Evolutionary conservation across 1,140 invertebrate species (phyloP).

Genomic region (silkworm (Bombyx mori)): DNA sequence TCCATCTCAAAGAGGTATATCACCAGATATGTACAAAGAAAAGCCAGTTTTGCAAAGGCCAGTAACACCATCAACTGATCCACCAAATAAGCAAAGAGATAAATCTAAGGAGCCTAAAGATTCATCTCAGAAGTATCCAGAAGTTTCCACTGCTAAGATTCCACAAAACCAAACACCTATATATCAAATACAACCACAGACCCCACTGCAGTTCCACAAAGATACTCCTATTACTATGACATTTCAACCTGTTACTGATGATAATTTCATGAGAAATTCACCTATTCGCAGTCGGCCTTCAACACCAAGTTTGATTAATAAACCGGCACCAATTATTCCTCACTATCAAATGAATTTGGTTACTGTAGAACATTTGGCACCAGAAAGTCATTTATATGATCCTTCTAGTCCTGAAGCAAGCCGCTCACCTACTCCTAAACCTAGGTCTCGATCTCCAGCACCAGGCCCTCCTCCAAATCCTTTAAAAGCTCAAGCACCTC

Average conservation of each 20-base stretch:
- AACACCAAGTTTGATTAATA: constrained; percentile 76
- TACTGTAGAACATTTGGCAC: constrained; percentile 71
- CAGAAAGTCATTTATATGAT: constrained; percentile 72
- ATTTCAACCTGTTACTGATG: constrained; percentile 75
- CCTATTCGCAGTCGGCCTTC: constrained; percentile 66
- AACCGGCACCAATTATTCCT: constrained; percentile 76
- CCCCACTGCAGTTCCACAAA: constrained; percentile 38
- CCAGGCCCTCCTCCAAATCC: constrained; percentile 75
- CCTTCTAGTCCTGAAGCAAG: constrained; percentile 71
- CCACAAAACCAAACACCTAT: constrained; percentile 25
- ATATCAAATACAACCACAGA: constrained; percentile 19
- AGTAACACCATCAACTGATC: constrained; percentile 40
- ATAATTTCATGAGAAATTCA: constrained; percentile 56
- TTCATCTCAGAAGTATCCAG: constrained; percentile 3
- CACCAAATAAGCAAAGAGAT: constrained; percentile 30
- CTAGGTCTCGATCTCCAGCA: constrained; percentile 71
- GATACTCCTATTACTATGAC: constrained; percentile 58
- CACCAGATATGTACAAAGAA: constrained; percentile 56
- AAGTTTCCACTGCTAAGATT: constrained; percentile 8
- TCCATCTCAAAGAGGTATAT: constrained; percentile 68
- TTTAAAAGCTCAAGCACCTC: constrained; percentile 71
- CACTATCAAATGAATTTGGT: constrained; percentile 78
- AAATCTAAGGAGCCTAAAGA: constrained; percentile 35
- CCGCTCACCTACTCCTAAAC: constrained; percentile 73
- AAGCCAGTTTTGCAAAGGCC: constrained; percentile 44